Evolutionary conservation across 2,797 vertebrate species (phyloP).

Genomic region (Sparus aurata): DNA sequence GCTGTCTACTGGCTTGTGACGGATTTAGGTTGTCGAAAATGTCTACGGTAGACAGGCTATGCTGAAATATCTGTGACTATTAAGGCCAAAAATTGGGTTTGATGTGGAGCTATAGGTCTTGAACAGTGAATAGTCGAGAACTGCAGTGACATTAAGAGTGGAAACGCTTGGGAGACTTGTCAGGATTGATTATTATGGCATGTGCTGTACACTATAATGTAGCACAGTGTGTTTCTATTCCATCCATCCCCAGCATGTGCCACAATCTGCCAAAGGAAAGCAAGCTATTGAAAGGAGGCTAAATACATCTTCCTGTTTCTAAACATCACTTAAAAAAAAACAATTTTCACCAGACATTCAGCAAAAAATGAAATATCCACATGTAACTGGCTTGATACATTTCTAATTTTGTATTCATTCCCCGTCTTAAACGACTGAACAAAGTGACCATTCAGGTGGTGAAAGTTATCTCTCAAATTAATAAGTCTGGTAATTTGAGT

Average conservation of each 20-base stretch:
- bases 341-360: conserved; percentile 11
- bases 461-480: conserved; percentile 48
- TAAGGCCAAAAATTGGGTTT: conserved; percentile 34
- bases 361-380: conserved; percentile 31
- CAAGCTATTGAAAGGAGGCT: not conserved
- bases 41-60: conserved; percentile 34
- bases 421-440: conserved; percentile 33
- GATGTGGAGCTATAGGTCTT: conserved; percentile 14
- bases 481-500: conserved; percentile 40
- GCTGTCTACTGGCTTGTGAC: conserved; percentile 40
- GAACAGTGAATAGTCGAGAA: conserved; percentile 8
- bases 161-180: conserved; percentile 21
- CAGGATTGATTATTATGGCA: conserved; percentile 7
- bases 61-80: conserved; percentile 21
- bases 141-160: not conserved
- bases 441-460: conserved; percentile 53
- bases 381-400: conserved; percentile 44
- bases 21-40: conserved; percentile 51
- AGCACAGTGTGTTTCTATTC: conserved; percentile 5
- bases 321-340: not conserved
- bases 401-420: conserved; percentile 42
- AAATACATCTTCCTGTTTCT: not conserved
- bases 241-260: conserved; percentile 1
- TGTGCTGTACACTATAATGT: conserved; percentile 3
- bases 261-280: conserved; percentile 14